Conservation (phyloP, 2,888 invertebrate genomes). For the Scaptomyza flava region DNA sequence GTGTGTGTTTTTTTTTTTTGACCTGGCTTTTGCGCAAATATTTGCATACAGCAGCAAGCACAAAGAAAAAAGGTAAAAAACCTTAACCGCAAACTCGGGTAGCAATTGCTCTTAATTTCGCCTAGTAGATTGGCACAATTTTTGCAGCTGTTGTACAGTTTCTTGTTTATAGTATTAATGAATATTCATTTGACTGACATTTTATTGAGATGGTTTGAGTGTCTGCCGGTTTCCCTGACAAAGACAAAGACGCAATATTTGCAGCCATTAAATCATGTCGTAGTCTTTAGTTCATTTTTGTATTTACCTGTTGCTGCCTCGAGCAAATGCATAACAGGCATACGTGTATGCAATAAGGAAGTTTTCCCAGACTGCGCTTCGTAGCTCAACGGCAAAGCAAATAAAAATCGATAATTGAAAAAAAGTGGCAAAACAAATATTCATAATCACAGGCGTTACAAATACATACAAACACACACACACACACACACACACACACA, state of each 20-base stretch:
- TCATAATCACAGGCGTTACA: slow-evolving; percentile 53
- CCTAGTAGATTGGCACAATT: slow-evolving; percentile 48
- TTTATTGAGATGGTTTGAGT: slow-evolving; percentile 33
- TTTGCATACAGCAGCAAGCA: slow-evolving; percentile 56
- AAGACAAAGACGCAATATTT: slow-evolving; percentile 24
- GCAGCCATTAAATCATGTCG: slow-evolving; percentile 31
- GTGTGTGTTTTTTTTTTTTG: slow-evolving; percentile 8
- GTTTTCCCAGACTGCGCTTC: slow-evolving; percentile 43
- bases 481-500: slow-evolving; percentile 25
- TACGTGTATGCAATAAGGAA: slow-evolving; percentile 66
- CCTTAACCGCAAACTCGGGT: slow-evolving; percentile 64
- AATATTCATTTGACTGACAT: slow-evolving; percentile 58
- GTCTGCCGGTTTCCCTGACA: slow-evolving; percentile 44
- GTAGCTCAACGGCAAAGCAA: slow-evolving; percentile 55
- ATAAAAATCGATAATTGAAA: slow-evolving; percentile 73
- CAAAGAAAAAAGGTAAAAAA: slow-evolving; percentile 3
- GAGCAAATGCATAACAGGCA: slow-evolving; percentile 33
- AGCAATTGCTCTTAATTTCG: slow-evolving; percentile 78
- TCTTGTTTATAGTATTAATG: slow-evolving; percentile 25
- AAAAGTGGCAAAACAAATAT: slow-evolving; percentile 66
- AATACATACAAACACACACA: slow-evolving; percentile 31
- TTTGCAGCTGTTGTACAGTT: slow-evolving; percentile 18
- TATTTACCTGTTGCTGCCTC: slow-evolving; percentile 8
- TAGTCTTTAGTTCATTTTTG: slow-evolving; percentile 2
- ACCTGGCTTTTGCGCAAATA: slow-evolving; percentile 47